Conservation (phyloP, 1,140 invertebrate genomes). For the Drosophila tristis region DNA sequence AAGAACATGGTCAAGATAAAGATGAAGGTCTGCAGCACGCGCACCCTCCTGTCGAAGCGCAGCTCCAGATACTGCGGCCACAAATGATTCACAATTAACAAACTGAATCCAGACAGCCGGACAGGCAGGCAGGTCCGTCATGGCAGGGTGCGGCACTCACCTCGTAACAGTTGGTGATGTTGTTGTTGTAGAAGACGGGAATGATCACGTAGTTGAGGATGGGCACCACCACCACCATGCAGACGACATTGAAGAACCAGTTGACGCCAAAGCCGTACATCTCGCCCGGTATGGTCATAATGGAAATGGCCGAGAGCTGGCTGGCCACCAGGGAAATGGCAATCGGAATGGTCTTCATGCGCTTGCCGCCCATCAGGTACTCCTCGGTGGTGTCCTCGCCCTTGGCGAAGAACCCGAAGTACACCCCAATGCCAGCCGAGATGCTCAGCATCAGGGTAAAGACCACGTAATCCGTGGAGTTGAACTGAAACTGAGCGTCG, state of each 20-base stretch:
- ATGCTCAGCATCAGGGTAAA: slow-evolving; percentile 87
- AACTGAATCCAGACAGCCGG: slow-evolving; percentile 27
- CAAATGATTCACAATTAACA: no score
- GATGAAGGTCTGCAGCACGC: slow-evolving; percentile 87
- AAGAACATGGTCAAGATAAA: slow-evolving; percentile 85
- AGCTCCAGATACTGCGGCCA: slow-evolving; percentile 88
- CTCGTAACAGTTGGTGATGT: slow-evolving; percentile 92
- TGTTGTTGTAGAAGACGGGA: slow-evolving; percentile 92
- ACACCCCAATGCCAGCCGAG: slow-evolving; percentile 88
- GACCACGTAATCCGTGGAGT: slow-evolving; percentile 86
- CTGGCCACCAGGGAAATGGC: slow-evolving; percentile 88
- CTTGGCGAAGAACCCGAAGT: slow-evolving; percentile 85
- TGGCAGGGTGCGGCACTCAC: slow-evolving; percentile 83
- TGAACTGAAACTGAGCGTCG: slow-evolving; percentile 80
- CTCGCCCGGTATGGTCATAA: slow-evolving; percentile 92
- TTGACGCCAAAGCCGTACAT: slow-evolving; percentile 91
- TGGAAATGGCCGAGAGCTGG: slow-evolving; percentile 92
- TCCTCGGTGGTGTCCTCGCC: slow-evolving; percentile 86
- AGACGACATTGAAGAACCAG: slow-evolving; percentile 87
- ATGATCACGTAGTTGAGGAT: slow-evolving; percentile 89
- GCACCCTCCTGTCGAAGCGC: slow-evolving; percentile 87
- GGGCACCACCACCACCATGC: slow-evolving; percentile 88
- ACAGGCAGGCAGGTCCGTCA: no score
- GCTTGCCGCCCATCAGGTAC: slow-evolving; percentile 87
- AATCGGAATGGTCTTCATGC: slow-evolving; percentile 88